Evolutionary conservation across 2,113 vertebrate species (phyloP), one percentile per base, ranked within the genome.

Genomic region (Brevimyrus niger): DNA sequence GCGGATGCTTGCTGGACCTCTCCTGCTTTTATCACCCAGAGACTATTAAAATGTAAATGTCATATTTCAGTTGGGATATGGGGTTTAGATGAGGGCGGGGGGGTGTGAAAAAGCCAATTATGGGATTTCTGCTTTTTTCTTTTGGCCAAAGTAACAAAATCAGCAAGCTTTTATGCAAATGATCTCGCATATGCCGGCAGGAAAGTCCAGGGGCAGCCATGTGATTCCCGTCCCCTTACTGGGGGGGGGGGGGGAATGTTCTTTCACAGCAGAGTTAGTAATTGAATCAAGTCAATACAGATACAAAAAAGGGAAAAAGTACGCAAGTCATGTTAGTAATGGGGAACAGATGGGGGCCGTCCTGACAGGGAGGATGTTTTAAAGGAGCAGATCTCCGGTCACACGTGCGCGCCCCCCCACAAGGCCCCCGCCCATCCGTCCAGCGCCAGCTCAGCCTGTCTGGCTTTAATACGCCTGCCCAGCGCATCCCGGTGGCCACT

Each of bases 21-120:
- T 93, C 91, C 93, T 9, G 42, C 96, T 95, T 92, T 95, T 92
- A 89, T 95, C 96, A 96, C 94, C 93, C 92, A 88, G 94, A 95
- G 93, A 94, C 96, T 96, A 97, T 98, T 97, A 96, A 97, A 97
- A 97, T 97, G 96, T 96, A 97, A 97, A 97, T 97, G 96, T 95
- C 94, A 94, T 95, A 95, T 96, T 96, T 91, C 90, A 88, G 87
- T 55, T 27, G 13, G 15, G 73, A 42, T 93, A 38, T 23, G 17
- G 17, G 35, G 21, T 48, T 42, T 47, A 55, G 51, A 50, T 35
- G 46, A 35, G 44, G 15, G 80, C 23, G 69, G 44, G 21, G 27
- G 91, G 89, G 61, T 47, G 88, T 89, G 90, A 91, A 96, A 96
- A 97, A 97, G 96, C 96, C 96, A 96, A 96, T 97, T 96, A 95